Evolutionary conservation across 2,888 invertebrate genomes (phyloP).

Genomic region (Torymus aiolomorphi): DNA sequence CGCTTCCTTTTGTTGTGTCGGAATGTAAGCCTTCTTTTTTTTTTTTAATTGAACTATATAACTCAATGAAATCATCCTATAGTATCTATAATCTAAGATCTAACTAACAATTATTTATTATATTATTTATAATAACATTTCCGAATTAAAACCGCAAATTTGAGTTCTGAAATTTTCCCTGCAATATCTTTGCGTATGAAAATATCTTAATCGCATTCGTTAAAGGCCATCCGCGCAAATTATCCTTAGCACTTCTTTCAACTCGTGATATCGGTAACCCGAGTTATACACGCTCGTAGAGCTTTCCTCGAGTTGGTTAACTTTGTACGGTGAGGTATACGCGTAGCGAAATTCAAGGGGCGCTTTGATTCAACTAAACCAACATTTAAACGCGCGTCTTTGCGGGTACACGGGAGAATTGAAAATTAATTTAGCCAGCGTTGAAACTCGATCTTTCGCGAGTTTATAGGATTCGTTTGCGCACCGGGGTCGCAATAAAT

Average conservation of each 20-base stretch:
- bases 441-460: neutral
- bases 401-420: conserved; percentile 24
- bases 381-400: conserved; percentile 27
- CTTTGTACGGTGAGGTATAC: neutral
- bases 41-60: too few species aligned
- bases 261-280: conserved; percentile 2
- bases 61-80: too few species aligned
- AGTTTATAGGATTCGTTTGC: neutral
- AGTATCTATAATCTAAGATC: too few species aligned
- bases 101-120: too few species aligned
- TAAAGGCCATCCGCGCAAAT: too few species aligned
- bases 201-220: too few species aligned
- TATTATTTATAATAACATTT: too few species aligned
- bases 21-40: neutral
- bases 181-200: too few species aligned
- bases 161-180: too few species aligned
- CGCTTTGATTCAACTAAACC: conserved; percentile 26
- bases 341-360: neutral
- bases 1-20: too few species aligned
- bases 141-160: too few species aligned
- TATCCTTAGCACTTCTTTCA: neutral
- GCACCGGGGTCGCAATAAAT: too few species aligned
- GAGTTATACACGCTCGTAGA: neutral
- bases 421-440: conserved; percentile 40
- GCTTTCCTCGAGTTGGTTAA: conserved; percentile 40